phyloP scores from a whole-genome alignment of 1,140 invertebrate genomes.

The Mycetomoellerius zeteki region DNA sequence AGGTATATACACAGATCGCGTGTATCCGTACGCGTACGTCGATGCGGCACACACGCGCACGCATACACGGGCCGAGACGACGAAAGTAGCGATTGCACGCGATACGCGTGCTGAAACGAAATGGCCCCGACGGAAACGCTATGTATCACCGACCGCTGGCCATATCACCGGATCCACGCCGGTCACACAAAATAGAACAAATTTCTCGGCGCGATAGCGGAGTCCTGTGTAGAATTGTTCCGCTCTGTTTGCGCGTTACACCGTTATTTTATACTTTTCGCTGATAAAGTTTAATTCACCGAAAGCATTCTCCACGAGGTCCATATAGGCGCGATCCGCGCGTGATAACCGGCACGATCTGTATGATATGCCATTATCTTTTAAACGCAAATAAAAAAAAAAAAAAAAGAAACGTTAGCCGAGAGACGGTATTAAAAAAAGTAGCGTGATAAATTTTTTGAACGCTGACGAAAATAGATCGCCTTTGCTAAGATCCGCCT shows the following conservation, averaged over 20 bases:
- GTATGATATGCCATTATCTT: conserved; percentile 30
- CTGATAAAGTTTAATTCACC: conserved; percentile 62
- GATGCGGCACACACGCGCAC: neutral
- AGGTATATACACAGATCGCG: neutral
- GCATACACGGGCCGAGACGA: neutral
- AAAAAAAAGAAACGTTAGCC: neutral
- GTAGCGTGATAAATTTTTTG: conserved; percentile 38
- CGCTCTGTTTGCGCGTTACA: conserved; percentile 60
- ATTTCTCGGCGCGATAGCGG: conserved; percentile 65
- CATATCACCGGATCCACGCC: conserved; percentile 67
- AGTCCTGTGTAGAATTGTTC: conserved; percentile 55
- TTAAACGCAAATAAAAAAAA: neutral
- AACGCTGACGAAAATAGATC: conserved; percentile 40
- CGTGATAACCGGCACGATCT: conserved; percentile 14
- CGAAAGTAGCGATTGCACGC: conserved; percentile 65
- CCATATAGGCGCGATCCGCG: neutral
- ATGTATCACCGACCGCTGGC: conserved; percentile 64
- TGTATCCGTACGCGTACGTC: neutral
- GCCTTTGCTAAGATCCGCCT: conserved; percentile 23
- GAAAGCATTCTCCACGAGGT: conserved; percentile 48
- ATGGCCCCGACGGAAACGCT: conserved; percentile 65
- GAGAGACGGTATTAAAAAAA: neutral
- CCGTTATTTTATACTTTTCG: conserved; percentile 62
- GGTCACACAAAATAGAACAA: conserved; percentile 68
- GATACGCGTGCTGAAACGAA: conserved; percentile 69